A percentile compares a stretch with the other conserved stretches of the same genome.
Conservation (phyloP, 2,888 invertebrate genomes). For the Melipona beecheii region DNA sequence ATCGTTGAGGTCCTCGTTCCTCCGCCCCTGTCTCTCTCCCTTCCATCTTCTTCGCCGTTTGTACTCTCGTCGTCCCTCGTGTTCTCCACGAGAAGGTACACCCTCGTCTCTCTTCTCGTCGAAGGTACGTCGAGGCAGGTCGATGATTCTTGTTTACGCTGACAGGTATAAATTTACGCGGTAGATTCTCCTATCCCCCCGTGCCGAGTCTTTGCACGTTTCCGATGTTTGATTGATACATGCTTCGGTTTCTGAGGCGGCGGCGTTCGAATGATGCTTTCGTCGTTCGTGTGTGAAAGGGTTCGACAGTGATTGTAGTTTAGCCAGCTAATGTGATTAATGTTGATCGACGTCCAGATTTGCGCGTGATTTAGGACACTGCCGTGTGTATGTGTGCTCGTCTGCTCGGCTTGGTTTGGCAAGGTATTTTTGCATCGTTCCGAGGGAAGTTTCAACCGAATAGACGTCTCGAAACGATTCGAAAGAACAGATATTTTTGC, state of each 20-base stretch:
- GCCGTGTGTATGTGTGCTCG: background rate
- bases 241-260: background rate
- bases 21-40: conserved; percentile 47
- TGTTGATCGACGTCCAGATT: background rate
- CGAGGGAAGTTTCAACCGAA: background rate
- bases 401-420: background rate
- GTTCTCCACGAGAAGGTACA: too few species aligned
- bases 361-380: background rate
- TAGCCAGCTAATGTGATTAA: background rate
- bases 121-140: conserved; percentile 5
- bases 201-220: background rate
- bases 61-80: conserved; percentile 41
- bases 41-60: conserved; percentile 19
- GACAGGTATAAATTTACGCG: conserved; percentile 22
- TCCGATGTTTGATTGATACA: conserved; percentile 25
- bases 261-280: too few species aligned
- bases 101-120: background rate
- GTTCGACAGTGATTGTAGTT: background rate
- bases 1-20: conserved; percentile 74
- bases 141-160: conserved; percentile 32
- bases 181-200: background rate
- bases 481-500: background rate
- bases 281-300: background rate
- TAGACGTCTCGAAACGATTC: background rate
- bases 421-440: background rate